These are phyloP conservation scores for Panurus biarmicus DNA, from an alignment of 2,113 vertebrate species.

Conservation along the genomic window DNA sequence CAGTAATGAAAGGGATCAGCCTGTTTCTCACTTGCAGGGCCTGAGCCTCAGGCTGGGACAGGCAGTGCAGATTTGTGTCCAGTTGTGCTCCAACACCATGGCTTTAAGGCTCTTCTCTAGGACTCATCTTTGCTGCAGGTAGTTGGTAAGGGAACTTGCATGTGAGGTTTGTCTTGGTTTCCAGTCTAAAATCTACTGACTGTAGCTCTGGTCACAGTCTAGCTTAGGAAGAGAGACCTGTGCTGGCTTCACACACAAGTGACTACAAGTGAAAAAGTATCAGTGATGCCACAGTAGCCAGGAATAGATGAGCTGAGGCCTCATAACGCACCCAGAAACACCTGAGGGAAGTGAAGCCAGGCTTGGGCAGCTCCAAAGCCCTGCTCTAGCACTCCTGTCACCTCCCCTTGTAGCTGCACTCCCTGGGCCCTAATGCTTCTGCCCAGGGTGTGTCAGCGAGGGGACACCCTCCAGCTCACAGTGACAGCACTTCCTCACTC, in stretches of 20 bases:
- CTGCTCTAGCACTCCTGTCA: rapidly evolving
- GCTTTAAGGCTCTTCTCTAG: not conserved
- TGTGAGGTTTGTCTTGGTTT: not conserved
- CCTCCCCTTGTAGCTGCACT: not conserved
- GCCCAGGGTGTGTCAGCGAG: not conserved
- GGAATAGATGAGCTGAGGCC: not conserved
- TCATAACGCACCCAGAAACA: not conserved
- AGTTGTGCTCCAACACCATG: not conserved
- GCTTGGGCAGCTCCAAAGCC: not conserved
- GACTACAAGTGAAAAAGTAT: not conserved
- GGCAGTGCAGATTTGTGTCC: not conserved
- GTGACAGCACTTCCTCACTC: not conserved
- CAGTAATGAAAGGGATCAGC: not conserved
- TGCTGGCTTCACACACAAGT: not conserved
- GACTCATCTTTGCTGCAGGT: not conserved
- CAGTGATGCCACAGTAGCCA: not conserved
- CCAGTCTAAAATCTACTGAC: not conserved
- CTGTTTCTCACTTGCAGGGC: not conserved
- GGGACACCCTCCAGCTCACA: not conserved
- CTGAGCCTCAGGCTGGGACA: not conserved
- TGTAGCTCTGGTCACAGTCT: not conserved
- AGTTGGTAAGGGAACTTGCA: not conserved
- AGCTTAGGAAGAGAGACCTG: not conserved
- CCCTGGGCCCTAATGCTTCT: not conserved
- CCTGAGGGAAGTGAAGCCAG: not conserved